Conservation (phyloP, 1,140 invertebrate species). For the Papilio glaucus region DNA sequence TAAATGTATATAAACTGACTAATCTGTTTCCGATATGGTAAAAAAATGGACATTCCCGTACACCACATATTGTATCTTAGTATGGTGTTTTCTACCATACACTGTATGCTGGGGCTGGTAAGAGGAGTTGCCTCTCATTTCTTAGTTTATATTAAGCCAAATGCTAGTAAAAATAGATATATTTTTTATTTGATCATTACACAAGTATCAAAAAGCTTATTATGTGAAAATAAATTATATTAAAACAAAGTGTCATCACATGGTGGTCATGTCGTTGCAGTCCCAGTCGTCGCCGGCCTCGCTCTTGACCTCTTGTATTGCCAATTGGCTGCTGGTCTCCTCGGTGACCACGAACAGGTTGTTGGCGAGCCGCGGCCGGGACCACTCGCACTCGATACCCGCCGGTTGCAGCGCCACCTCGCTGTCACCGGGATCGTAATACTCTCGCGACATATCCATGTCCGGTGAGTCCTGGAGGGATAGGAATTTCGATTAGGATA, state of each 20-base stretch:
- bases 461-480: constrained; percentile 5
- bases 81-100: too few species aligned
- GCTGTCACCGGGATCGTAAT: constrained; percentile 8
- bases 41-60: too few species aligned
- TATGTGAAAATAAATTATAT: constrained; percentile 1
- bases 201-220: constrained; percentile 13
- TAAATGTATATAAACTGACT: too few species aligned
- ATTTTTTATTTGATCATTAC: not conserved
- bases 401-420: not conserved
- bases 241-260: constrained; percentile 40
- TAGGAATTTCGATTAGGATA: too few species aligned
- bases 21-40: too few species aligned
- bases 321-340: constrained; percentile 67
- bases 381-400: not conserved
- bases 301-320: constrained; percentile 60
- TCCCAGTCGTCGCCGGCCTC: constrained; percentile 48
- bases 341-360: constrained; percentile 53
- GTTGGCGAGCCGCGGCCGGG: constrained; percentile 1
- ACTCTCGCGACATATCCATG: constrained; percentile 19
- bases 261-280: constrained; percentile 43
- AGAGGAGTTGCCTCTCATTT: too few species aligned
- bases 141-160: too few species aligned
- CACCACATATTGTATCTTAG: too few species aligned
- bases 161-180: too few species aligned
- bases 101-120: too few species aligned